phyloP scores from a whole-genome alignment of 2,888 invertebrate species.

The Adineta ricciae region DNA sequence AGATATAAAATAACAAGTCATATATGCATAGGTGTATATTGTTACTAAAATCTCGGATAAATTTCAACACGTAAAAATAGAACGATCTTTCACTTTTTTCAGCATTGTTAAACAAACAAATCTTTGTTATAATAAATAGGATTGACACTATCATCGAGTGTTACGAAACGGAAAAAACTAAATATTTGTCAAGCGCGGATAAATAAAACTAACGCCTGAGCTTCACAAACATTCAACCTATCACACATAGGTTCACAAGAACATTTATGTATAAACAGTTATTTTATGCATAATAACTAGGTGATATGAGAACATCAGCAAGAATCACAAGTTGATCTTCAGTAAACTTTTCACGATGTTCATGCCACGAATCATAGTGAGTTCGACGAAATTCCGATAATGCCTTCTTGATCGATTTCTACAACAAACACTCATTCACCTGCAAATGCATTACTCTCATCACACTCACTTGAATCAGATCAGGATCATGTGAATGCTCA shows the following conservation, averaged over 20 bases:
- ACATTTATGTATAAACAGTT: no score
- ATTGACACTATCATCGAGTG: background rate
- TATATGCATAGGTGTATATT: background rate
- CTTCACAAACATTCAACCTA: background rate
- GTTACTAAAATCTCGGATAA: background rate
- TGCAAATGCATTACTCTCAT: background rate
- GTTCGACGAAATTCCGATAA: constrained; percentile 79
- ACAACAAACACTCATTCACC: no score
- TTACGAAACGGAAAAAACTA: background rate
- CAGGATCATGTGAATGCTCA: constrained; percentile 71
- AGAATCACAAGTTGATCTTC: constrained; percentile 74
- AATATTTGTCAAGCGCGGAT: background rate
- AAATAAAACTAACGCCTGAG: constrained; percentile 1
- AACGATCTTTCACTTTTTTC: background rate
- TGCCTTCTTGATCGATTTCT: constrained; percentile 72
- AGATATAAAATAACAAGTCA: background rate
- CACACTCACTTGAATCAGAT: constrained; percentile 70
- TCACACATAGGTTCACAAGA: background rate
- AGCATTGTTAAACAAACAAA: background rate
- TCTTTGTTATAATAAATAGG: background rate
- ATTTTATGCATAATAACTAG: constrained; percentile 63
- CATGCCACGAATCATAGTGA: constrained; percentile 82
- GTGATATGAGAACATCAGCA: constrained; percentile 77
- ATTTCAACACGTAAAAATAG: background rate
- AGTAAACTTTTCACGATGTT: constrained; percentile 72